Evolutionary conservation across 2,888 invertebrate species (phyloP), one percentile per base, ranked within the genome.

Genomic region (Vanessa cardui): DNA sequence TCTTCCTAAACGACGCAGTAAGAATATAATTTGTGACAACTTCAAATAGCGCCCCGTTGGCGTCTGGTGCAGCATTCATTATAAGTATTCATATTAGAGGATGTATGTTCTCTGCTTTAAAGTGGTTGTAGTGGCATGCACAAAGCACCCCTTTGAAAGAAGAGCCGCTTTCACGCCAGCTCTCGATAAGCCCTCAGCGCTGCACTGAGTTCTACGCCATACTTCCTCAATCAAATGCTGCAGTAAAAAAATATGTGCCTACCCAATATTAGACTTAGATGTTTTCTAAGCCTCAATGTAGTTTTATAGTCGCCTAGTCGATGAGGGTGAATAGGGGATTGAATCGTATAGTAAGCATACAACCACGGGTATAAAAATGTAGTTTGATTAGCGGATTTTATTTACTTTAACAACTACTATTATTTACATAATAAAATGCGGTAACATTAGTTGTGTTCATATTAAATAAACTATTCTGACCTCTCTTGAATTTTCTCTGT

Each of bases 61-160:
- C 61, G 72, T 73, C 71, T 71, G 74, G 72, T 73, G 73, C 74
- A 75, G 74, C 76, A 75, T 78, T 78, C 77, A 80, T 82, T 77
- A 80, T 74, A 77, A 71, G 72, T 73, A 73, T 75, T 83, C 71
- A 72, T 70, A 68, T 81, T 80, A 79, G 80, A 82, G 80, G 76
- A 80, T 80, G 77, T 78, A 75, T 78, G 79, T 83, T 83, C 80
- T 83, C 76, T 72, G 76, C 73, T 76, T 74, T 74, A 75, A 85
- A 90, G 89, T 86, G 85, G 82, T 83, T 82, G 81, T 84, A 84
- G 85, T 81, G 82, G 80, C 72, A 78, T 79, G 80, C 80, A 88
- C 89, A 91, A 92, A 90, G 90, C 83, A 83, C 81, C 86, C 84
- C 86, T 87, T 84, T 81, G 79, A 82, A 76, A 84, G 83, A 83